Conservation (phyloP, 2,113 vertebrate species). For the Bambusicola thoracicus region DNA sequence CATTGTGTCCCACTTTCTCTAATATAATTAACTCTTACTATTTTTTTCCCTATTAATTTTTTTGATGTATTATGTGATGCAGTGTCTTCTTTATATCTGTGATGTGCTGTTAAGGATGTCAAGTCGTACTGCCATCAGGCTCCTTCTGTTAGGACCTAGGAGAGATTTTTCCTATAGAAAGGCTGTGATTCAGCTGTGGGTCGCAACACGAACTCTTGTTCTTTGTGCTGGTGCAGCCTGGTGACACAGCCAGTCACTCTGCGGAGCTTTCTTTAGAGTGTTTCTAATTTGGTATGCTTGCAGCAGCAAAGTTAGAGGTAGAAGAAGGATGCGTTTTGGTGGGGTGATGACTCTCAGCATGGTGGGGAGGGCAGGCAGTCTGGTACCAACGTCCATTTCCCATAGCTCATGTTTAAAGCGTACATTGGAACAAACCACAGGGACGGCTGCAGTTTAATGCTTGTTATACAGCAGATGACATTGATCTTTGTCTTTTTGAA, state of each 20-base stretch:
- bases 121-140: neutral
- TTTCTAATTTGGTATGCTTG: neutral
- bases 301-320: neutral
- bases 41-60: neutral
- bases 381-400: neutral
- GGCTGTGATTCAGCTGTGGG: neutral
- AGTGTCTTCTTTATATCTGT: neutral
- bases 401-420: neutral
- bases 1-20: conserved; percentile 46
- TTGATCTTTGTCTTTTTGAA: conserved; percentile 10
- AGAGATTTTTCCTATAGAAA: neutral
- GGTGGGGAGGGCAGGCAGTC: neutral
- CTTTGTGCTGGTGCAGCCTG: neutral
- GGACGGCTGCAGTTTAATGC: neutral
- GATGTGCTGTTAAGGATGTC: neutral
- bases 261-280: neutral
- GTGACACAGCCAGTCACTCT: neutral
- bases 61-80: neutral
- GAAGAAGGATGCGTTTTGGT: neutral
- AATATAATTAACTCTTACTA: neutral
- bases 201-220: neutral
- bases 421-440: neutral
- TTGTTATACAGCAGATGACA: neutral
- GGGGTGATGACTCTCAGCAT: neutral
- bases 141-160: neutral